phyloP scores from a whole-genome alignment of 1,140 invertebrate genomes.

The Drosophila triauraria region DNA sequence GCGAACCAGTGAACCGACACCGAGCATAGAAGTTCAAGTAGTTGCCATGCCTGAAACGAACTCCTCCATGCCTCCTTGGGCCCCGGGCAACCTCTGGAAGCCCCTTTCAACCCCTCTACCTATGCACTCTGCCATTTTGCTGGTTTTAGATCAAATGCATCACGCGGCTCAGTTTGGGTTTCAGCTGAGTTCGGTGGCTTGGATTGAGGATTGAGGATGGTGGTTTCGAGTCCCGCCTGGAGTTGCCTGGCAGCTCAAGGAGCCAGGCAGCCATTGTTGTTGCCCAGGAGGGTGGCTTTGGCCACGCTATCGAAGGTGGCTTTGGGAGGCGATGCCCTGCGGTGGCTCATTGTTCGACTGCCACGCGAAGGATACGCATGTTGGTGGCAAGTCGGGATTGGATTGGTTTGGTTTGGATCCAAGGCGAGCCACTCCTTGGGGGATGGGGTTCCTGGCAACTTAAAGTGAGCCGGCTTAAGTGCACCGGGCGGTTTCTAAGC shows the following conservation, averaged over 20 bases:
- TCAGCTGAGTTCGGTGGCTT: constrained; percentile 18
- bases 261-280: constrained; percentile 36
- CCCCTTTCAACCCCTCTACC: background rate
- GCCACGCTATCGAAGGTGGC: constrained; percentile 16
- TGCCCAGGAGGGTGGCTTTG: background rate
- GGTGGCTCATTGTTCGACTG: constrained; percentile 71
- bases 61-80: background rate
- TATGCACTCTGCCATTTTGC: constrained; percentile 55
- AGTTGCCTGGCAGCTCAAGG: constrained; percentile 62
- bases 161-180: constrained; percentile 48
- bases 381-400: constrained; percentile 64
- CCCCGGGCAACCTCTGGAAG: background rate
- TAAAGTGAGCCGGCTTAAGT: constrained; percentile 41
- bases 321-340: constrained; percentile 51
- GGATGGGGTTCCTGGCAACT: constrained; percentile 1
- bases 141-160: constrained; percentile 74
- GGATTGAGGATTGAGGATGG: background rate
- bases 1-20: constrained; percentile 25
- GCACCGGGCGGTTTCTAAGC: constrained; percentile 23
- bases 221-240: constrained; percentile 9
- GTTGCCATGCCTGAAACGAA: constrained; percentile 26
- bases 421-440: background rate
- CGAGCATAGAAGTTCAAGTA: constrained; percentile 23
- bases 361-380: constrained; percentile 68
- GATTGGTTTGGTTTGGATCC: constrained; percentile 47